These are phyloP conservation scores for Pristionchus pacificus DNA, from an alignment of 1,140 invertebrate genomes.

Conservation along the genomic window DNA sequence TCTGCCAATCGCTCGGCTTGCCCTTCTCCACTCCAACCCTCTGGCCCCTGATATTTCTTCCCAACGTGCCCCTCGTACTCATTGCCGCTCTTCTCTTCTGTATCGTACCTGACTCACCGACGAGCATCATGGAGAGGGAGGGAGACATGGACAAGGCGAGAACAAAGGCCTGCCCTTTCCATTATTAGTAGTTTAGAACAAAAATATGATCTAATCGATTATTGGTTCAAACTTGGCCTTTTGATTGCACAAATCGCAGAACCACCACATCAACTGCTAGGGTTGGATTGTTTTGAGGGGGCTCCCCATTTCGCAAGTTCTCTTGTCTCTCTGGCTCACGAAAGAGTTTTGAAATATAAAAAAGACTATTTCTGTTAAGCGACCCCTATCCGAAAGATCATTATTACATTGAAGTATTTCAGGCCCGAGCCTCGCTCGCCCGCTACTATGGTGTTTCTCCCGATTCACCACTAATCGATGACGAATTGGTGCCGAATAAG, in stretches of 20 bases:
- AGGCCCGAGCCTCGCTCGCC: slow-evolving; percentile 34
- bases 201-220: no score
- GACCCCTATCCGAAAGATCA: neutral
- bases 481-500: slow-evolving; percentile 29
- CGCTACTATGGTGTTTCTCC: slow-evolving; percentile 29
- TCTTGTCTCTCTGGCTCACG: no score
- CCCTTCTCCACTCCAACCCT: slow-evolving; percentile 34
- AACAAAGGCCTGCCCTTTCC: no score
- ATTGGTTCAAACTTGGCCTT: no score
- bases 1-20: slow-evolving; percentile 35
- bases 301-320: no score
- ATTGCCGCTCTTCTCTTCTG: slow-evolving; percentile 33
- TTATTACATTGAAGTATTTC: neutral
- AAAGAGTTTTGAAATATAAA: no score
- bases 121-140: slow-evolving; percentile 35
- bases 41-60: slow-evolving; percentile 36
- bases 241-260: no score
- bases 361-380: no score
- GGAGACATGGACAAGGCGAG: slow-evolving; percentile 21
- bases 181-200: no score
- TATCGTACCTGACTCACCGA: slow-evolving; percentile 32
- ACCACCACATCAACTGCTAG: no score
- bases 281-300: no score
- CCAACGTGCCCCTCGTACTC: slow-evolving; percentile 23
- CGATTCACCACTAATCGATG: slow-evolving; percentile 31